Evolutionary conservation across 2,888 invertebrate species (phyloP), one percentile per base, ranked within the genome.

Genomic region (Brachypterus glaber): DNA sequence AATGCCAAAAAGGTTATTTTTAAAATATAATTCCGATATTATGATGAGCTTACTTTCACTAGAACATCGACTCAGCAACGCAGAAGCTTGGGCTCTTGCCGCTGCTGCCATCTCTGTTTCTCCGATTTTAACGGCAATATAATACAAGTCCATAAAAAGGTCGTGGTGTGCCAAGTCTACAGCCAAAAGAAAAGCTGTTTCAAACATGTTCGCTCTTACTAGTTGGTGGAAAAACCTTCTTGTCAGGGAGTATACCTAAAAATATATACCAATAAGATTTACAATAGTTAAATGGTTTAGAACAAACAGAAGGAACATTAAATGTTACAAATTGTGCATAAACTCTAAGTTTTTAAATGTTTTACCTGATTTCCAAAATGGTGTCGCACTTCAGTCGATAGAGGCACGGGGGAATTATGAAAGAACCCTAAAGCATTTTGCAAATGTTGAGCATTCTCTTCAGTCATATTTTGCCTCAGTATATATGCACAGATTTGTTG

Each of bases 151-250:
- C 77, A 82, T 79, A 59, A 87, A 91, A 41, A 91, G 71, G 66
- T 92, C 91, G 62, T 85, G 82, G 56, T 88, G 87, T 35, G 78
- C 77, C 46, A 91, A 73, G 62, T 91, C 89, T 48, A 89, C 84
- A 1, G 86, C 91, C 41, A 90, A 68, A 39, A 87, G 75, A 54
- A 89, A 82, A 2, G 91, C 88, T 57, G 87, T 89, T 60, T 83
- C 84, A 58, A 80, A 74, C 52, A 81, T 71, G 35, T 79, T 75
- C 48, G 81, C 76, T 44, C 86, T 78, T 11, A 92, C 69, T 33
- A 92, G 64, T 56, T 85, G 85, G 59, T 91, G 88, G 59, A 89
- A 91, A 68, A 88, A 90, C 50, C 87, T 72, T 49, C 92, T 71
- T 0, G 91, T 90, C 25, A 93, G 70, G 59, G 87, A 83, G 50